Conservation (phyloP, 1,140 invertebrate species). For the Gonioctena quinquepunctata region DNA sequence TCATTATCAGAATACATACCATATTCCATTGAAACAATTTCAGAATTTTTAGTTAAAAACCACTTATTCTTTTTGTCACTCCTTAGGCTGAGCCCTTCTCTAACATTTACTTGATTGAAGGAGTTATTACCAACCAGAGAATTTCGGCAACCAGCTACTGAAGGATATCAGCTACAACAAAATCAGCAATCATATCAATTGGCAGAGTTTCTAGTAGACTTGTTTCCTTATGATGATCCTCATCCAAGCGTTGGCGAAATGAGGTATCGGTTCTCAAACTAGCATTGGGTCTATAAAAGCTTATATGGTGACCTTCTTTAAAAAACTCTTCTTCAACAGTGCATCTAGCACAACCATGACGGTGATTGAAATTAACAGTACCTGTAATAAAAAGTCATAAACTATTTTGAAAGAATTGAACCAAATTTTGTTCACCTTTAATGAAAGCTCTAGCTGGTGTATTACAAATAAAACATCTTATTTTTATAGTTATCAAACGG, state of each 20-base stretch:
- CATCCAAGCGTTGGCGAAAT: constrained; percentile 7
- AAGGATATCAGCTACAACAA: no score
- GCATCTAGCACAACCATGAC: constrained; percentile 38
- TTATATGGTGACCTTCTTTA: neutral
- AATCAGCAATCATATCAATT: no score
- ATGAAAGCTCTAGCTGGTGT: constrained; percentile 33
- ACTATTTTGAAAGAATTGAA: no score
- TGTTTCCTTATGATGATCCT: constrained; percentile 34
- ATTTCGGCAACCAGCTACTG: no score
- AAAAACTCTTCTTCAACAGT: constrained; percentile 35
- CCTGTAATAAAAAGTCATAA: constrained; percentile 28
- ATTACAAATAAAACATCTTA: constrained; percentile 32
- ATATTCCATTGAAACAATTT: no score
- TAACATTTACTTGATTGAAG: no score
- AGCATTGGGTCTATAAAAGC: neutral
- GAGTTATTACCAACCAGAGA: no score
- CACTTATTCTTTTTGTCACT: no score
- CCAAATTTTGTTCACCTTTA: constrained; percentile 16
- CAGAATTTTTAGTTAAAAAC: no score
- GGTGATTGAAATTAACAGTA: constrained; percentile 31
- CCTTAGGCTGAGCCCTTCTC: no score
- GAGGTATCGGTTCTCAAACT: neutral
- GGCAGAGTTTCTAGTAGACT: constrained; percentile 30
- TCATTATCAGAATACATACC: no score
- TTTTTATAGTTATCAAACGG: constrained; percentile 8